phyloP scores from a whole-genome alignment of 64 coral and sea anemone genomes.

The Dendrophyllia cribrosa region DNA sequence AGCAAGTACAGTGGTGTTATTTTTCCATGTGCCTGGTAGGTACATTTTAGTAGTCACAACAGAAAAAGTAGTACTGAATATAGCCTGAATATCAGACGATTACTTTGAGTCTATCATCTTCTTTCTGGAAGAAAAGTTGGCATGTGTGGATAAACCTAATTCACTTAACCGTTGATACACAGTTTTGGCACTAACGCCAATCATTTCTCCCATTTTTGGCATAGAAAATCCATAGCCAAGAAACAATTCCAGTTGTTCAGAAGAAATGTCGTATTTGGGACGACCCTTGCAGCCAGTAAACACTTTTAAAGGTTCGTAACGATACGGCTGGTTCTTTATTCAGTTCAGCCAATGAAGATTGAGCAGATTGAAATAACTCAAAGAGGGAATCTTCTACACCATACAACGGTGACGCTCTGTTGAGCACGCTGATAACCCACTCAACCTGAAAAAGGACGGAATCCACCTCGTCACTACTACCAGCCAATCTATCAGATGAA shows the following conservation, averaged over 20 bases:
- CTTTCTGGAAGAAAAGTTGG: background rate
- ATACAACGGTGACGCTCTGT: background rate
- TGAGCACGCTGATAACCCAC: background rate
- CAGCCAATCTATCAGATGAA: background rate
- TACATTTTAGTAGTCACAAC: too few relatives aligned
- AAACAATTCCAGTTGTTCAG: background rate
- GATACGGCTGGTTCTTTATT: background rate
- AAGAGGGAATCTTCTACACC: background rate
- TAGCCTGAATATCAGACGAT: too few relatives aligned
- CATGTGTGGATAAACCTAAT: background rate
- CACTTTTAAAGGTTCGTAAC: background rate
- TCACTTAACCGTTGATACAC: background rate
- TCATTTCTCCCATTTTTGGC: background rate
- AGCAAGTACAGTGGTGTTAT: too few relatives aligned
- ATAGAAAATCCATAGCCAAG: background rate
- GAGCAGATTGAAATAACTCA: background rate
- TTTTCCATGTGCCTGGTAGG: too few relatives aligned
- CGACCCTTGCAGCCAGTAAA: background rate
- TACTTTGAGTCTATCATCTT: background rate
- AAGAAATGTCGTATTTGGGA: background rate
- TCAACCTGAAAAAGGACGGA: background rate
- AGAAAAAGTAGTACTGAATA: too few relatives aligned
- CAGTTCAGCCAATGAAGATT: background rate
- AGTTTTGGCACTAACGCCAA: too few relatives aligned
- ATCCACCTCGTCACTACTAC: background rate